Percentiles rank a stretch among this genome's conserved stretches.
phyloP scores from a whole-genome alignment of 2,888 invertebrate species.

The Dendrolimus houi region DNA sequence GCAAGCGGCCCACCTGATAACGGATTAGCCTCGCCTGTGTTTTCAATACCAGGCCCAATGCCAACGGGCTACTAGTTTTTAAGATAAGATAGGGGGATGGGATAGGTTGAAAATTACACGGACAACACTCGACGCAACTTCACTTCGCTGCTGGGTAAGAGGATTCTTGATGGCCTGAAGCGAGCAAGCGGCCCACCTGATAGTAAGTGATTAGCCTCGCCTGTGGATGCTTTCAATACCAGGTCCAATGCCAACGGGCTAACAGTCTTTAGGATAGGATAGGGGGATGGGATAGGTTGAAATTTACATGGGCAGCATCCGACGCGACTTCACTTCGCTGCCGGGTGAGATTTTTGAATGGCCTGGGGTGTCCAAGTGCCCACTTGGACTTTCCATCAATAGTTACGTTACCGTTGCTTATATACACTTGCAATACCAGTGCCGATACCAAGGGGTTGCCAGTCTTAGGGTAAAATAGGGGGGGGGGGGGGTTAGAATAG shows the following conservation, averaged over 20 bases:
- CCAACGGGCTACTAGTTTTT: not conserved
- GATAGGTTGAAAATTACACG: slow-evolving; percentile 89
- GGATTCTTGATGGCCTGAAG: slow-evolving; percentile 2
- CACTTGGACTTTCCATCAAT: not conserved
- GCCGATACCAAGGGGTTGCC: too few relatives aligned
- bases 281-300: slow-evolving; percentile 61
- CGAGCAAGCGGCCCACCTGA: not conserved
- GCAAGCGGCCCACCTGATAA: not conserved
- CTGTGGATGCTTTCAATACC: too few relatives aligned
- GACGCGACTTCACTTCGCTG: slow-evolving; percentile 97
- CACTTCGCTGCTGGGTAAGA: slow-evolving; percentile 94
- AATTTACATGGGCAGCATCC: slow-evolving; percentile 95
- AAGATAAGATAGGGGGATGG: too few relatives aligned
- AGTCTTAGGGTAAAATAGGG: too few relatives aligned
- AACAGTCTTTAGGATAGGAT: not conserved
- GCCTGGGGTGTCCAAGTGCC: too few relatives aligned
- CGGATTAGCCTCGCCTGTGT: too few relatives aligned
- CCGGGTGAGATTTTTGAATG: slow-evolving; percentile 73
- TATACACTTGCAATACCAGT: too few relatives aligned
- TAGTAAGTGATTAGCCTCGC: not conserved
- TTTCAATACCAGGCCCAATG: too few relatives aligned
- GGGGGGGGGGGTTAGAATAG: too few relatives aligned
- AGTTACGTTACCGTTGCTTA: not conserved
- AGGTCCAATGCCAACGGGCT: not conserved
- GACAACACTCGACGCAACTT: slow-evolving; percentile 93